Evolutionary conservation across 2,888 invertebrate genomes (phyloP).

Genomic region (Dorcus hopei): DNA sequence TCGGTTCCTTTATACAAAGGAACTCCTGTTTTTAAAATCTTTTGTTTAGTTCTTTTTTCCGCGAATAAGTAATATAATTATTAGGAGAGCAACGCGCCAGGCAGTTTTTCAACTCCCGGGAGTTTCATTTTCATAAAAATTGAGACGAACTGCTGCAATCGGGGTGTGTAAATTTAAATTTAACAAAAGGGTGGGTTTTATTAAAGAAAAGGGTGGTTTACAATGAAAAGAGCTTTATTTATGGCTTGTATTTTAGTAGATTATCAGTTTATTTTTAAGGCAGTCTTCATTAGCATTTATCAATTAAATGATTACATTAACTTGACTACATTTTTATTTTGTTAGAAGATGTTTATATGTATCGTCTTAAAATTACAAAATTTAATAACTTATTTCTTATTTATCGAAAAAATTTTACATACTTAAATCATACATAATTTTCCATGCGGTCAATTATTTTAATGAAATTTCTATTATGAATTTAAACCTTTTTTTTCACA

Average conservation of each 20-base stretch:
- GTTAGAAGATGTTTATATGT: too few relatives aligned
- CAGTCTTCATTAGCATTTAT: background rate
- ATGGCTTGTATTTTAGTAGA: background rate
- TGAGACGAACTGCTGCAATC: slow-evolving; percentile 12
- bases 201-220: slow-evolving; percentile 21
- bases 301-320: background rate
- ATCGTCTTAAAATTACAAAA: too few relatives aligned
- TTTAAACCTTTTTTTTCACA: too few relatives aligned
- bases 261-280: too few relatives aligned
- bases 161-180: slow-evolving; percentile 28
- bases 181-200: slow-evolving; percentile 27
- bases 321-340: background rate
- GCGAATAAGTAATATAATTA: slow-evolving; percentile 30
- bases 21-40: slow-evolving; percentile 20
- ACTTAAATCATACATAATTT: too few relatives aligned
- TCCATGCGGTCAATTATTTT: too few relatives aligned
- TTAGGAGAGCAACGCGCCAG: slow-evolving; percentile 18
- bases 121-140: slow-evolving; percentile 6
- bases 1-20: slow-evolving; percentile 15
- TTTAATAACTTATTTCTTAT: too few relatives aligned
- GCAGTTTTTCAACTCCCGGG: slow-evolving; percentile 14
- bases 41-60: slow-evolving; percentile 27
- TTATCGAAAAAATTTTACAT: too few relatives aligned
- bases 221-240: background rate
- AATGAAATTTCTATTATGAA: too few relatives aligned